Base-by-base conservation (phyloP, 2,113 vertebrate species). In the Ciconia stormi region DNA sequence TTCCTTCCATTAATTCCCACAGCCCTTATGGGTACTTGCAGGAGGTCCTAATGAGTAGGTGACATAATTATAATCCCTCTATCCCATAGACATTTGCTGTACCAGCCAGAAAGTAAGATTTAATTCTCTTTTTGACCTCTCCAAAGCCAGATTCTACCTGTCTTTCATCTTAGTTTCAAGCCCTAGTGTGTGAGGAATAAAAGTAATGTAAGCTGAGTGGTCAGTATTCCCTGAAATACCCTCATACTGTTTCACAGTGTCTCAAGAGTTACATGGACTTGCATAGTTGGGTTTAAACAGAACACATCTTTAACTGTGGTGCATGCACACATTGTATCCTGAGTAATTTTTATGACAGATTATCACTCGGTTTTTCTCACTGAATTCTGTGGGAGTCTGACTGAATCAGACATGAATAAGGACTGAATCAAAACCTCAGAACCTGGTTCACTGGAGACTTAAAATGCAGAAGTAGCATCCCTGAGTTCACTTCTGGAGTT, bases 401-500 rank as follows among this genome's bases (percentile, higher is more conserved):
- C 67, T 89, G 76, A 92, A 92, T 87, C 77, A 96, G 83, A 46
- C 42, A 22, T 44, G 79, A 88, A 46, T 40, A 90, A 92, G 34
- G 40, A 65, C 66, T 85, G 82, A 93, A 91, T 40, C 78, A 94
- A 91, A 94, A 82, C 73, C 84, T 71, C 89, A 87, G 50, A 73
- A 44, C 36, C 15, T 32, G 16, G 32, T 44, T 84, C 63, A 81
- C 38, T 67, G 72, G n/a, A 62, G 74, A 67, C 47, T 78, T 40
- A 30, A 78, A 90, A 92, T 69, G 79, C 67, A 94, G 91, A 88
- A 92, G 65, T 23, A 63, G 21, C 69, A 81, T 4, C 52, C 53
- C 65, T 12, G 44, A 92, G 40, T 61, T 73, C 44, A 90, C 29
- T 87, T 71, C 52, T 10, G 3, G 69, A 50, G 65, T 16, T 42